A percentile compares a stretch with the other conserved stretches of the same genome.
Conservation (phyloP, 2,113 vertebrate genomes). For the Larimichthys crocea region DNA sequence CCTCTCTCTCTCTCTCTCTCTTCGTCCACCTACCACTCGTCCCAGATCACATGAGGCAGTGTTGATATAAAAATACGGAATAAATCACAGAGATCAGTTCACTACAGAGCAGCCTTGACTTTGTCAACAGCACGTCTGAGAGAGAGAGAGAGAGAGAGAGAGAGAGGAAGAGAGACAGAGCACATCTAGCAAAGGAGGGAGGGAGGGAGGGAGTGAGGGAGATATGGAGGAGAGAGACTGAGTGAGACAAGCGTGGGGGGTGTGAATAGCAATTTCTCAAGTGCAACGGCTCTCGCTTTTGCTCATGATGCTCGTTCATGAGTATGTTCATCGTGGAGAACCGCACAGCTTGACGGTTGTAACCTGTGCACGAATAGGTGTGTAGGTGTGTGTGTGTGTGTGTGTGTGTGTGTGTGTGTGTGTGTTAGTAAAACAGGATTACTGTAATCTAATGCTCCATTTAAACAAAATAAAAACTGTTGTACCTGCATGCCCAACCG, state of each 20-base stretch:
- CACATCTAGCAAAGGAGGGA: constrained; percentile 53
- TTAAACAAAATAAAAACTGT: background rate
- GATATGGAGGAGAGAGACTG: constrained; percentile 57
- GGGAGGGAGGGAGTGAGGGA: constrained; percentile 63
- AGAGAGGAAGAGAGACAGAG: constrained; percentile 37
- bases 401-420: background rate
- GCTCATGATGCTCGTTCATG: constrained; percentile 47
- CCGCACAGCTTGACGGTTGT: background rate
- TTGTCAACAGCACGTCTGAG: constrained; percentile 75
- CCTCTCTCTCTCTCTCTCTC: constrained; percentile 17
- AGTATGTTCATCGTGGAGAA: constrained; percentile 23
- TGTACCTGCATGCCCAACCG: constrained; percentile 13
- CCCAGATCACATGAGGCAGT: constrained; percentile 65
- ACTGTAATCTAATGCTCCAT: background rate
- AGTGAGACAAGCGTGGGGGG: constrained; percentile 48
- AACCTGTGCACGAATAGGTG: background rate
- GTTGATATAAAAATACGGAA: constrained; percentile 78
- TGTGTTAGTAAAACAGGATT: constrained; percentile 5
- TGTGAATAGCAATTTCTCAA: constrained; percentile 73
- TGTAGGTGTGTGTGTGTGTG: background rate
- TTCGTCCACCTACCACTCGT: constrained; percentile 50
- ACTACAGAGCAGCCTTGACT: constrained; percentile 82
- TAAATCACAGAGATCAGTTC: constrained; percentile 81
- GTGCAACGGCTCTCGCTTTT: constrained; percentile 65
- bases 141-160: constrained; percentile 45